phyloP scores from a whole-genome alignment of 2,888 invertebrate genomes.

The Eledona agricola region DNA sequence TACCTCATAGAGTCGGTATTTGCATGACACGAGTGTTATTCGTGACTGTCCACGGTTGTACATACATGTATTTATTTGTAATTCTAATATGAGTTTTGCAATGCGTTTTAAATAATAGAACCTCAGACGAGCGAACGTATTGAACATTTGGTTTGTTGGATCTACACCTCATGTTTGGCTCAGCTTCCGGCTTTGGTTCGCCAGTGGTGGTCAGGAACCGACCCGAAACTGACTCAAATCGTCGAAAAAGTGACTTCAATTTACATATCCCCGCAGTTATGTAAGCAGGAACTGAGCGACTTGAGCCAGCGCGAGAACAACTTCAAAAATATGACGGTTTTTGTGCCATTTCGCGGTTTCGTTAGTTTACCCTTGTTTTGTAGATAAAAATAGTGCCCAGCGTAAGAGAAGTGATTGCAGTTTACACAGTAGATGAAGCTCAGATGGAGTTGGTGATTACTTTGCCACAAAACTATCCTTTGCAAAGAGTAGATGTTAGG shows the following conservation, averaged over 20 bases:
- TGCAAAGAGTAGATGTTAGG: slow-evolving; percentile 78
- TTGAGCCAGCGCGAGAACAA: slow-evolving; percentile 67
- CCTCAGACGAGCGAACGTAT: slow-evolving; percentile 60
- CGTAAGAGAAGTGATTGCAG: slow-evolving; percentile 81
- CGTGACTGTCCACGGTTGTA: too few relatives aligned
- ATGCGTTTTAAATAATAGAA: slow-evolving; percentile 47
- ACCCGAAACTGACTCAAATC: slow-evolving; percentile 70
- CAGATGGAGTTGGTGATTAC: slow-evolving; percentile 81
- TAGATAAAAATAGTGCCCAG: slow-evolving; percentile 77
- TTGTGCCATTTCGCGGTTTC: too few relatives aligned
- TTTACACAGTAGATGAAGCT: slow-evolving; percentile 83
- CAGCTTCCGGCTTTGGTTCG: slow-evolving; percentile 78
- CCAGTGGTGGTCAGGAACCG: slow-evolving; percentile 79
- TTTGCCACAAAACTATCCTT: slow-evolving; percentile 85
- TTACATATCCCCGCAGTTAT: slow-evolving; percentile 74
- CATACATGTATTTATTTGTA: too few relatives aligned
- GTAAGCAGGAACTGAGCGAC: slow-evolving; percentile 71
- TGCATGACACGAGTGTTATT: too few relatives aligned
- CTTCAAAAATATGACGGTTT: slow-evolving; percentile 72
- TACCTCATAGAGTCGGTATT: too few relatives aligned
- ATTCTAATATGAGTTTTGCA: too few relatives aligned
- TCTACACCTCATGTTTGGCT: slow-evolving; percentile 71
- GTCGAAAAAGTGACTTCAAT: slow-evolving; percentile 75
- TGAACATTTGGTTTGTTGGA: slow-evolving; percentile 70
- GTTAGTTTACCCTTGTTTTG: slow-evolving; percentile 37